Evolutionary conservation across 1,140 invertebrate species (phyloP).

Genomic region (Acromyrmex charruanus): DNA sequence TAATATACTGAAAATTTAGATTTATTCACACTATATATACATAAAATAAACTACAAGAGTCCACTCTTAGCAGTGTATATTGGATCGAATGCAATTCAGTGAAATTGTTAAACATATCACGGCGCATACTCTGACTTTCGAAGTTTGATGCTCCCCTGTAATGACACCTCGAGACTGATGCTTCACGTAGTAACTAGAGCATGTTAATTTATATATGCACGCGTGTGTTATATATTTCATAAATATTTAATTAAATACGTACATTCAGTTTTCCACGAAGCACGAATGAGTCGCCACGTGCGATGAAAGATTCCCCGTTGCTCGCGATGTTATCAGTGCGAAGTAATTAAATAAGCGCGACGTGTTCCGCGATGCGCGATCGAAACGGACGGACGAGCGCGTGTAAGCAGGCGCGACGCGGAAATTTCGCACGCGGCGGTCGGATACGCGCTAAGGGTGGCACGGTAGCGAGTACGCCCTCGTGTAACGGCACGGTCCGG

Average conservation of each 20-base stretch:
- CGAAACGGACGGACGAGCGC: constrained; percentile 16
- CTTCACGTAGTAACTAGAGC: not conserved
- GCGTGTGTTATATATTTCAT: not conserved
- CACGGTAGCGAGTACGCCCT: constrained; percentile 48
- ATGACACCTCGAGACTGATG: not conserved
- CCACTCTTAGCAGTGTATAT: no score
- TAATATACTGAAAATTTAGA: no score
- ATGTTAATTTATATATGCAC: no score
- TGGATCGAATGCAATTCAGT: no score
- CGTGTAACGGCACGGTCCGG: constrained; percentile 67
- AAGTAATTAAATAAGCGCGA: constrained; percentile 61
- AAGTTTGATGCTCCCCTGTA: no score
- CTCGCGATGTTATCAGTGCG: constrained; percentile 38
- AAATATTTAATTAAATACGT: constrained; percentile 30
- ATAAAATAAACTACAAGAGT: no score
- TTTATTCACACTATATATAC: no score
- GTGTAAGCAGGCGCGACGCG: constrained; percentile 47
- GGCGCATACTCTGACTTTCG: no score
- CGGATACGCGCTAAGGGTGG: constrained; percentile 19
- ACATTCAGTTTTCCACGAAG: not conserved
- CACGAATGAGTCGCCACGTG: constrained; percentile 34
- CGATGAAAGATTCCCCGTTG: constrained; percentile 7
- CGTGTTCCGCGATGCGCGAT: constrained; percentile 65
- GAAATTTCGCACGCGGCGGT: constrained; percentile 61
- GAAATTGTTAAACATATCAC: no score